Base-by-base conservation (phyloP, 1,140 invertebrate genomes). In the Leguminivora glycinivorella region DNA sequence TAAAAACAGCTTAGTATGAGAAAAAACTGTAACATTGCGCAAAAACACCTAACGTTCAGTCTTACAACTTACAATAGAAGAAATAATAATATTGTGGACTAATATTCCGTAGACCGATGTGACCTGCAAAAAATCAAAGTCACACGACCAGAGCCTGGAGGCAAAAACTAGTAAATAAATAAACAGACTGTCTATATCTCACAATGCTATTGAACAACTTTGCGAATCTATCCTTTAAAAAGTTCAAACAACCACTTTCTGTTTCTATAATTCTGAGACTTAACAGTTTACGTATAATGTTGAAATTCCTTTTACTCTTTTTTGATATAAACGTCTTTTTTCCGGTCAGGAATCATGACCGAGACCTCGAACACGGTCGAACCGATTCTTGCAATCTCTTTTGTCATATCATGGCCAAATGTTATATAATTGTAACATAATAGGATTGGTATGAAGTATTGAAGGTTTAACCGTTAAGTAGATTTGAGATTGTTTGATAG, bases 131-230 rank as follows among this genome's bases (percentile, higher is more conserved):
- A 52, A 52, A 9, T 7, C 47, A 52, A 52, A 52, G 47, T 22
- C 47, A 22, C 17, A 52, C 47, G 9, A 52, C 1, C 47, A 9
- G 22, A 52, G 47, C 47, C 47, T 3, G 47, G 14, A 19, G 0
- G 47, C 47, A 52, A 52, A 52, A 52, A 52, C 47, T 52, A 52
- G 47, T 52, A 52, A 52, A 52, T 22, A 52, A 52, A 52, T 22
- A 52, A 52, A 52, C 40, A 6, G 10, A 31, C 38, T 2, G 38
- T n/a, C n/a, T n/a, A n/a, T n/a, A n/a, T n/a, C 14, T 17, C n/a
- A 43, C 7, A 52, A 52, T 3, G 47, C 47, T 22, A 52, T 52
- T 52, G 47, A 22, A 22, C 14, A 19, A 22, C 40, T 52, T 22
- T 52, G 9, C 17, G 47, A 52, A 52, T 52, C 2, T 22, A n/a